Evolutionary conservation across 2,797 vertebrate genomes (phyloP).

Genomic region (Poecile montanus): DNA sequence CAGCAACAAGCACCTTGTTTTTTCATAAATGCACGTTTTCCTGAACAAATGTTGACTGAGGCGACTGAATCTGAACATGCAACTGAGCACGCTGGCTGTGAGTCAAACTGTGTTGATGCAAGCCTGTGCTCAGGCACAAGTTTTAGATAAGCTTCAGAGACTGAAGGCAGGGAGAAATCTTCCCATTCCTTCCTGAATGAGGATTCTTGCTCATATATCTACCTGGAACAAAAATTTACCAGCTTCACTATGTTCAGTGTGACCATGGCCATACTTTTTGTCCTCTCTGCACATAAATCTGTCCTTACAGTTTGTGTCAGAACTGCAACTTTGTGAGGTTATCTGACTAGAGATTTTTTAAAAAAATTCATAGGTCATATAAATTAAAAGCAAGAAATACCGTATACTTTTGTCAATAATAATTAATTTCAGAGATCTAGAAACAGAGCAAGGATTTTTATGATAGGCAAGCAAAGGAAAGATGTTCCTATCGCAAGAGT

Average conservation of each 20-base stretch:
- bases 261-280: not conserved
- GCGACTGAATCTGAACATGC: not conserved
- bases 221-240: not conserved
- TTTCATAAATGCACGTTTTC: not conserved
- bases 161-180: not conserved
- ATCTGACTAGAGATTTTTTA: not conserved
- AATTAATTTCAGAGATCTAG: slow-evolving; percentile 20
- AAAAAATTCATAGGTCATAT: not conserved
- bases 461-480: not conserved
- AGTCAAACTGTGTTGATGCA: not conserved
- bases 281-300: not conserved
- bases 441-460: not conserved
- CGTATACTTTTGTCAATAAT: not conserved
- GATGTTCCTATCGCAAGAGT: not conserved
- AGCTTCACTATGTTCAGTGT: not conserved
- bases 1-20: not conserved
- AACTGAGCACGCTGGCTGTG: not conserved
- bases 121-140: not conserved
- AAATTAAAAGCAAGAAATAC: slow-evolving; percentile 16
- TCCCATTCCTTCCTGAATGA: not conserved
- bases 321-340: not conserved
- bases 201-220: not conserved
- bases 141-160: not conserved
- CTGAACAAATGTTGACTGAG: not conserved
- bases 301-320: not conserved